Percentiles rank a stretch among this genome's conserved stretches.
These are phyloP conservation scores for Tipula lateralis DNA, from an alignment of 2,888 invertebrate species.

Conservation along the genomic window DNA sequence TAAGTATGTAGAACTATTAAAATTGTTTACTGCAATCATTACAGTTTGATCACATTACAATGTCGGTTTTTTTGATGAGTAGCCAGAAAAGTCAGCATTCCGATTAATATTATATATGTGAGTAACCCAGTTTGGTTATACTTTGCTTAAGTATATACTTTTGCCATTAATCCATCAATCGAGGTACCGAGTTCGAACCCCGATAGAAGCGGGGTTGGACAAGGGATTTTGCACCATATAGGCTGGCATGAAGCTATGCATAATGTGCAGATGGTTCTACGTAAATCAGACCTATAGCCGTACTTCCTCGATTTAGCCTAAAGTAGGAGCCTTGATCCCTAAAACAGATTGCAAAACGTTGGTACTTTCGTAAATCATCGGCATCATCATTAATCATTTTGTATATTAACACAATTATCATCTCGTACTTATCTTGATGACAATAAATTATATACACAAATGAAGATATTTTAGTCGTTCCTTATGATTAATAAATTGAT, in stretches of 20 bases:
- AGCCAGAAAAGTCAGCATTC: not conserved
- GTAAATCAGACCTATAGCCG: not conserved
- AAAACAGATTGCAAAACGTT: not conserved
- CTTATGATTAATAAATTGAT: constrained; percentile 1
- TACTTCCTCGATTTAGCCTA: too few relatives aligned
- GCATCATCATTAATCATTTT: not conserved
- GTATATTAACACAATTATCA: not conserved
- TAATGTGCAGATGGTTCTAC: not conserved
- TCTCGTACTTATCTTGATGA: not conserved
- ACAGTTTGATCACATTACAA: not conserved
- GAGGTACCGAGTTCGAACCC: too few relatives aligned
- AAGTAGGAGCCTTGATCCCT: too few relatives aligned
- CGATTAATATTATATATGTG: too few relatives aligned
- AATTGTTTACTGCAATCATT: not conserved
- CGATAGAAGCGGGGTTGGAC: too few relatives aligned
- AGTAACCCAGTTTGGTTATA: too few relatives aligned
- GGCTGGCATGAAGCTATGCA: too few relatives aligned
- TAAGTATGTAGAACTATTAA: not conserved
- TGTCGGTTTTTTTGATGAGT: not conserved
- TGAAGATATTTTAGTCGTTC: not conserved
- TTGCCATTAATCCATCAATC: too few relatives aligned
- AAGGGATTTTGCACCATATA: too few relatives aligned
- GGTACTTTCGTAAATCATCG: not conserved
- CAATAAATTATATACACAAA: not conserved
- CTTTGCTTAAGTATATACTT: too few relatives aligned